A percentile compares a stretch with the other conserved stretches of the same genome.
These are phyloP conservation scores for Perdita meconis DNA, from an alignment of 2,888 invertebrate genomes.

Conservation along the genomic window DNA sequence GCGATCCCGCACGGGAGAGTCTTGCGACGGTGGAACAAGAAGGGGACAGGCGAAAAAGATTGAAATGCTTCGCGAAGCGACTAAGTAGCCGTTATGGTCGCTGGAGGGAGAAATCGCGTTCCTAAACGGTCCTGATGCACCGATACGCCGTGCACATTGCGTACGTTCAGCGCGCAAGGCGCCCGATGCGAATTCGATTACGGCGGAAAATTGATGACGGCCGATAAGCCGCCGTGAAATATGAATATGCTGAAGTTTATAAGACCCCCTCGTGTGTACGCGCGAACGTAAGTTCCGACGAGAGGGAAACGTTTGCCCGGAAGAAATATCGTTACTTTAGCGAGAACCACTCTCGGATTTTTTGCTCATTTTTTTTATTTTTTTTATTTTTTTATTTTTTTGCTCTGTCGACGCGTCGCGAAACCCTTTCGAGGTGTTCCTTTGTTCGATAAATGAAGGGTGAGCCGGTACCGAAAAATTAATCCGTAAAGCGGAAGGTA, in stretches of 20 bases:
- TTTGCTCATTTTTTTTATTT: too few relatives aligned
- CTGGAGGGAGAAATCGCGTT: constrained; percentile 33
- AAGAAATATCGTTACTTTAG: background rate
- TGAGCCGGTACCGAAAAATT: background rate
- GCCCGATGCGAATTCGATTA: constrained; percentile 47
- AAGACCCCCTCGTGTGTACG: constrained; percentile 30
- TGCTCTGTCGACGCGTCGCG: too few relatives aligned
- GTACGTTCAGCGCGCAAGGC: constrained; percentile 4
- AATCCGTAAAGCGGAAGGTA: background rate
- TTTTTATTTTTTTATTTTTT: too few relatives aligned
- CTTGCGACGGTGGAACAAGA: background rate
- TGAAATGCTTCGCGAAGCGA: constrained; percentile 28
- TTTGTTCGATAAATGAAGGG: background rate
- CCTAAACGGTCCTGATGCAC: constrained; percentile 35
- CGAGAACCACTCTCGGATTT: background rate
- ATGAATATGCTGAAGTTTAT: constrained; percentile 41
- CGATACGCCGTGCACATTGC: constrained; percentile 12
- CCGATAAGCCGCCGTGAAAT: constrained; percentile 44
- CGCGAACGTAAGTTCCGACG: background rate
- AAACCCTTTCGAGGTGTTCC: background rate
- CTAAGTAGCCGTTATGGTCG: constrained; percentile 38
- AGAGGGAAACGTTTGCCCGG: too few relatives aligned
- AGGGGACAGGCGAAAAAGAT: constrained; percentile 16
- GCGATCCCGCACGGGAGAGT: background rate
- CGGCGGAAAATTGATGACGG: constrained; percentile 30